Base-by-base conservation (phyloP, 2,797 vertebrate genomes). In the Garrulus glandarius region DNA sequence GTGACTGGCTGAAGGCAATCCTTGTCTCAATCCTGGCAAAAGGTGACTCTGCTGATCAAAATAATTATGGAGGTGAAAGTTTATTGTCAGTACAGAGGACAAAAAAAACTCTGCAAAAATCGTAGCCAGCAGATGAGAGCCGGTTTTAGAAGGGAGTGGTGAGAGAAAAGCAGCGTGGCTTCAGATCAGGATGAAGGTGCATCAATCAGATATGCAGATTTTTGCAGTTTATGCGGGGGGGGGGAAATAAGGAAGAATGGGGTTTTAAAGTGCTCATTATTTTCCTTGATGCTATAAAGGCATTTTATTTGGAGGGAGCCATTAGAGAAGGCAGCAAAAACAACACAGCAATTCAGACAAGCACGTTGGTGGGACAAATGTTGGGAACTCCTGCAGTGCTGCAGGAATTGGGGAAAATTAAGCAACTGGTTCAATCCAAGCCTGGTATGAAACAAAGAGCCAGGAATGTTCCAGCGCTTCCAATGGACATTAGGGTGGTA, bases 1-100 rank as follows among this genome's bases (percentile, higher is more conserved):
- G 88, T 93, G 93, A 91, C 85, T 82, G 14, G 86, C 94, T 94
- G 84, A 91, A 94, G 90, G 90, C 83, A 79, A 82, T 23, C 53
- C 29, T 27, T 30, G 67, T 47, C 89, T 56, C 41, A 50, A 1
- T 36, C 80, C 74, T 52, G 80, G 77, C 83, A 43, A 92, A 76
- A 92, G 50, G 41, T 76, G 65, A 57, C 65, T 60, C 60, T 55
- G 77, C 80, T 70, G 65, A 76, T 76, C 52, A 41, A 71, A 84
- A 72, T 75, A 82, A 80, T 87, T n/a, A 70, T 8, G 37, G 59
- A 86, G 61, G 61, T 44, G 60, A 83, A 92, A 89, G 86, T 77
- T 87, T 59, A 63, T 44, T 89, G 70, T 29, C 27, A 24, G 74
- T 24, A 23, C 39, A 16, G n/a, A 69, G 60, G 34, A 39, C 32